Percentiles rank a stretch among this genome's conserved stretches.
These are phyloP conservation scores for Andrena haemorrhoa DNA, from an alignment of 2,888 invertebrate genomes.

Conservation along the genomic window DNA sequence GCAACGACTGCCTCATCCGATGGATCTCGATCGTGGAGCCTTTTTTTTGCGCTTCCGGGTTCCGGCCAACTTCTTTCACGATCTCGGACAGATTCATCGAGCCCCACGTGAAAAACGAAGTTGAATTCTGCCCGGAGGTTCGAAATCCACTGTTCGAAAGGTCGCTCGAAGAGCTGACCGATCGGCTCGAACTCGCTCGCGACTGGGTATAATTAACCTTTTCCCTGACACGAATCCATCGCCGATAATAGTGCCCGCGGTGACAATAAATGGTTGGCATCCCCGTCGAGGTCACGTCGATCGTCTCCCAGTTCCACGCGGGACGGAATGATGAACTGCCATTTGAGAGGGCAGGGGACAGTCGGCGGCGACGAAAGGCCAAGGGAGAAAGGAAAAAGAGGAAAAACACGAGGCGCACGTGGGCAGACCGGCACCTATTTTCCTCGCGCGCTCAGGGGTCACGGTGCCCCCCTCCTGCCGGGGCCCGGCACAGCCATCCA, in stretches of 20 bases:
- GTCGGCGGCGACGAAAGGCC: conserved; percentile 39
- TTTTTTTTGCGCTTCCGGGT: conserved; percentile 1
- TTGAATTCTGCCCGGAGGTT: background rate
- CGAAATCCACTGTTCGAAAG: conserved; percentile 26
- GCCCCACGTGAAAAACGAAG: background rate
- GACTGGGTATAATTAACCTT: conserved; percentile 56
- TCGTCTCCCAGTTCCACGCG: conserved; percentile 39
- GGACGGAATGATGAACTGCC: conserved; percentile 42
- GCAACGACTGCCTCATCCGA: background rate
- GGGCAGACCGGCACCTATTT: conserved; percentile 62
- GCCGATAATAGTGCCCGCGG: conserved; percentile 45
- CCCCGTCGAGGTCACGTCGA: conserved; percentile 54
- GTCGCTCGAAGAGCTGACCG: conserved; percentile 32
- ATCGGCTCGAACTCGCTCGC: conserved; percentile 43
- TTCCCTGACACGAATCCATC: conserved; percentile 61
- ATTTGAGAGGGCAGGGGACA: conserved; percentile 39
- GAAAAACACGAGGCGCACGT: conserved; percentile 61
- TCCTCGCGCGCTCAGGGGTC: conserved; percentile 57
- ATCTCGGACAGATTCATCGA: too few species aligned
- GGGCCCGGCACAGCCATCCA: background rate
- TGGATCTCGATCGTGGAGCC: background rate
- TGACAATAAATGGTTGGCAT: conserved; percentile 52
- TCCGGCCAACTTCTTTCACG: background rate
- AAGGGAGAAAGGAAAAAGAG: conserved; percentile 48
- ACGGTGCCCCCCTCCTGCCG: conserved; percentile 35